Percentiles rank a stretch among this genome's conserved stretches.
Conservation (phyloP, 2,797 vertebrate genomes). For the Sebastes minor region DNA sequence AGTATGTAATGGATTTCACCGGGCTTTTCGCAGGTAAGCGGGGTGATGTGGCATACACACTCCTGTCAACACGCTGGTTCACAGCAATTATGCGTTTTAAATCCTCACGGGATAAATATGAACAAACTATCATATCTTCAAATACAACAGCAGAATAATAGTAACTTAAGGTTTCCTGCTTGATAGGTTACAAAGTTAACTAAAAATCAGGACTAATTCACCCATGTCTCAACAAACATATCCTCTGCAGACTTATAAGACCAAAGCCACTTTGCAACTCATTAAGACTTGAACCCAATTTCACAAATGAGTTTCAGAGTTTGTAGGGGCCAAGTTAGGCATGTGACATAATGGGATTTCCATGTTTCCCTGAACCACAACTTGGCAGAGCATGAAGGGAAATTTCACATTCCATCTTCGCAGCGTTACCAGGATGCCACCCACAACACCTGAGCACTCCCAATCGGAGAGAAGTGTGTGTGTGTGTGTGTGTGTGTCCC, state of each 20-base stretch:
- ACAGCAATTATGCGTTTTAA: conserved; percentile 28
- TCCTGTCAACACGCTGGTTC: conserved; percentile 53
- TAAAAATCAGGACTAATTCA: conserved; percentile 27
- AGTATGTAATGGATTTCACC: conserved; percentile 95
- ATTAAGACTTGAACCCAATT: conserved; percentile 75
- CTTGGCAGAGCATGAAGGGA: conserved; percentile 80
- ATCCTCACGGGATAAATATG: conserved; percentile 16
- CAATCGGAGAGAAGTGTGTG: conserved; percentile 53
- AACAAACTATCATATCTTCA: conserved; percentile 15
- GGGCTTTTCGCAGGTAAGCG: conserved; percentile 90
- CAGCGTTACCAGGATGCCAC: conserved; percentile 65
- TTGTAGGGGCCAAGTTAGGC: conserved; percentile 74
- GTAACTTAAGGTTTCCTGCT: conserved; percentile 11
- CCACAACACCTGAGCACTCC: conserved; percentile 79
- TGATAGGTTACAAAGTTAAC: conserved; percentile 36
- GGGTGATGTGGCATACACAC: conserved; percentile 42
- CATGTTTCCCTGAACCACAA: conserved; percentile 69
- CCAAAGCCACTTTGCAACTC: conserved; percentile 69
- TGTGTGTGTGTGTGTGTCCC: conserved; percentile 4
- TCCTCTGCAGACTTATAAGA: conserved; percentile 55
- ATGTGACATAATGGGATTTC: conserved; percentile 81
- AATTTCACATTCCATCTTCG: conserved; percentile 71
- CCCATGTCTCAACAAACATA: conserved; percentile 53
- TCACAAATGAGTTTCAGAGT: conserved; percentile 74
- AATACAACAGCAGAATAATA: background rate